These are phyloP conservation scores for Melospiza melodia DNA, from an alignment of 2,113 vertebrate species.

Conservation along the genomic window DNA sequence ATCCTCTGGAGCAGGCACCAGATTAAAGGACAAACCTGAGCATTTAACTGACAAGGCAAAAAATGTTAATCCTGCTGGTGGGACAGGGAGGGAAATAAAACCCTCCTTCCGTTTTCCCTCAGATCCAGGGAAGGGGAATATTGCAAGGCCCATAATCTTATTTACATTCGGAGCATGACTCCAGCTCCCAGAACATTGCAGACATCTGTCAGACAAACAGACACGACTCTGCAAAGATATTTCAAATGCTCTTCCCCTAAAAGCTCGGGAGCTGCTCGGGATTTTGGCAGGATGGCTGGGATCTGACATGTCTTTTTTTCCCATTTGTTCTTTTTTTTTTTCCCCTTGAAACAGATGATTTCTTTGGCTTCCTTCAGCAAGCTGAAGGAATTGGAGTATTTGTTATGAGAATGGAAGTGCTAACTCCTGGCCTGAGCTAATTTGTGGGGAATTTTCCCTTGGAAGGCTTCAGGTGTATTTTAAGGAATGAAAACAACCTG, in stretches of 20 bases:
- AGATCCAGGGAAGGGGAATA: constrained; percentile 35
- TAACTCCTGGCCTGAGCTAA: not conserved
- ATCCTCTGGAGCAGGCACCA: not conserved
- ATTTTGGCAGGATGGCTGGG: constrained; percentile 34
- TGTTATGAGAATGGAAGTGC: not conserved
- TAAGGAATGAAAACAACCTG: fast-evolving
- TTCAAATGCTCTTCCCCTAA: constrained; percentile 16
- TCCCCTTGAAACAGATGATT: not conserved
- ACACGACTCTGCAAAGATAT: constrained; percentile 32
- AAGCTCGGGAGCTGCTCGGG: constrained; percentile 17
- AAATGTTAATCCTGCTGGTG: not conserved
- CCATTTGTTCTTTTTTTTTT: not conserved
- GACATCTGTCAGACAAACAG: constrained; percentile 66
- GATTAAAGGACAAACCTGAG: not conserved
- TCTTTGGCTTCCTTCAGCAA: not conserved
- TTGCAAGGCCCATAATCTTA: constrained; percentile 28
- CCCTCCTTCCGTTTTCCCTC: not conserved
- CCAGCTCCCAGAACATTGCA: not conserved
- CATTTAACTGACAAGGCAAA: constrained; percentile 5
- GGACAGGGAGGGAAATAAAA: not conserved
- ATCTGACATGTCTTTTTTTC: constrained; percentile 6
- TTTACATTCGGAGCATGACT: constrained; percentile 57
- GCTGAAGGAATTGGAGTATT: not conserved
- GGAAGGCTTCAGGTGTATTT: not conserved
- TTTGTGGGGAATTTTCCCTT: not conserved